A percentile compares a stretch with the other conserved stretches of the same genome.
Conservation (phyloP, 1,140 invertebrate genomes). For the Hyphantria cunea region DNA sequence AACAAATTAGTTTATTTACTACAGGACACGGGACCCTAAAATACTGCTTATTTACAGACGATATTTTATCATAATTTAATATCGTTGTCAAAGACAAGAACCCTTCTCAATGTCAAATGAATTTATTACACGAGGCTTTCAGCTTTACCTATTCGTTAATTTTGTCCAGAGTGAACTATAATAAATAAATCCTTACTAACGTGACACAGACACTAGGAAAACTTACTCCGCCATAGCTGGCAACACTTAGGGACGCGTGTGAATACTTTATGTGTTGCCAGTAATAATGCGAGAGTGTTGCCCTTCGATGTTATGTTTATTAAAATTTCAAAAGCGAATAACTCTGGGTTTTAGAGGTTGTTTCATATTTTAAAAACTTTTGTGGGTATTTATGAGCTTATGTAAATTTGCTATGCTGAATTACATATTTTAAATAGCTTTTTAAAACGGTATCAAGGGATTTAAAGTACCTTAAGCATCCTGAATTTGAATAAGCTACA, state of each 20-base stretch:
- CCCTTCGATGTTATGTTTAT: conserved; percentile 1
- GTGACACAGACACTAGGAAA: not conserved
- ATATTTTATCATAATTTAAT: not conserved
- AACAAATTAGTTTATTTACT: no score
- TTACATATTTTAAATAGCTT: no score
- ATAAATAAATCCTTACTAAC: not conserved
- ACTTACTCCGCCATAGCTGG: not conserved
- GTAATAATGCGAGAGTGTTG: not conserved
- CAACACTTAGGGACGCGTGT: not conserved
- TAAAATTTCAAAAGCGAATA: not conserved
- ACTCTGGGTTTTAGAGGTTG: not conserved
- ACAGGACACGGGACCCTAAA: not conserved
- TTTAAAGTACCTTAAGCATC: no score
- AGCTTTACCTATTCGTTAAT: not conserved
- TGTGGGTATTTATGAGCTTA: no score
- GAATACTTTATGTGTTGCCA: not conserved
- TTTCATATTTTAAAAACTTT: not conserved
- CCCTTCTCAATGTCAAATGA: not conserved
- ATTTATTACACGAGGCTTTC: not conserved
- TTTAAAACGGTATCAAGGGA: no score
- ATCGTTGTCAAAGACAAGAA: not conserved
- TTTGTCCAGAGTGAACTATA: not conserved
- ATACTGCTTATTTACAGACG: not conserved
- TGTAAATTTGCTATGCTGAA: not conserved
- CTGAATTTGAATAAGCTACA: no score